Evolutionary conservation across 2,113 vertebrate genomes (phyloP).

Genomic region (Polypterus bichir): DNA sequence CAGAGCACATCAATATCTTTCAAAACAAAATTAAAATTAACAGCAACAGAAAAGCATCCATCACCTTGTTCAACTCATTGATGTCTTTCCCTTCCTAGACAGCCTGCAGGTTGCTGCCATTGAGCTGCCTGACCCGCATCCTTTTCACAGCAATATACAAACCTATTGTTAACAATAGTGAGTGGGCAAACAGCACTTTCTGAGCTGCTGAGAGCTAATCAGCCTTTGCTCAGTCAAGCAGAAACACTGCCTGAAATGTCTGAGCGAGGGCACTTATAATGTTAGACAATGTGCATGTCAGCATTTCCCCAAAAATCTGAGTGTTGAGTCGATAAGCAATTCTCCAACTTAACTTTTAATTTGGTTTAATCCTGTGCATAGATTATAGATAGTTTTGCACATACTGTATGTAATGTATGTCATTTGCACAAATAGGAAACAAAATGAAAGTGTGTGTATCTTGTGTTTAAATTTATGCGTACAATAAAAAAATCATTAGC

Average conservation of each 20-base stretch:
- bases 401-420: too few relatives aligned
- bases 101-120: slow-evolving; percentile 69
- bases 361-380: too few relatives aligned
- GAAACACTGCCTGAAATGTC: slow-evolving; percentile 60
- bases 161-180: slow-evolving; percentile 72
- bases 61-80: slow-evolving; percentile 1
- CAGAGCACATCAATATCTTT: not conserved
- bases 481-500: too few relatives aligned
- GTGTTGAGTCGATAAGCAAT: not conserved
- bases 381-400: too few relatives aligned
- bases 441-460: too few relatives aligned
- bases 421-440: too few relatives aligned
- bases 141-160: slow-evolving; percentile 58
- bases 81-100: slow-evolving; percentile 56
- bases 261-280: slow-evolving; percentile 57
- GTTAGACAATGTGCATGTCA: slow-evolving; percentile 58
- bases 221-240: slow-evolving; percentile 54
- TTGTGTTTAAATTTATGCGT: too few relatives aligned
- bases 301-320: slow-evolving; percentile 37
- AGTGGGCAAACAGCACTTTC: slow-evolving; percentile 69
- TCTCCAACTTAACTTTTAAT: not conserved
- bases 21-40: slow-evolving; percentile 6
- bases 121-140: slow-evolving; percentile 60
- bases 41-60: slow-evolving; percentile 4
- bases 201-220: slow-evolving; percentile 63